These are phyloP conservation scores for Pristionchus maxplancki DNA, from an alignment of 2,888 invertebrate species.

Conservation along the genomic window DNA sequence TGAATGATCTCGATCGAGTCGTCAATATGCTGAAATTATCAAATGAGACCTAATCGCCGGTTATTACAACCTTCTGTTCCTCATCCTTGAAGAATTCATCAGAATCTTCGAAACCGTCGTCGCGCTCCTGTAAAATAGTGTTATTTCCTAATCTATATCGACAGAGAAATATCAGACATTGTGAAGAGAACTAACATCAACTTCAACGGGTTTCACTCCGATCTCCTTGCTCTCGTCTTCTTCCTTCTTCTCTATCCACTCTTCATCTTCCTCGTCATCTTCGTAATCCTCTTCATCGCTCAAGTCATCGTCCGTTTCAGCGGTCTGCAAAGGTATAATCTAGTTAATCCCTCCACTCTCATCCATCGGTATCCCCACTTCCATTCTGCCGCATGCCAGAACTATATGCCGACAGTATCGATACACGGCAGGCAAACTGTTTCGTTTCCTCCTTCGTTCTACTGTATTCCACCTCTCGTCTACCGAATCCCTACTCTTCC, in stretches of 20 bases:
- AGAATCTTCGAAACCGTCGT: neutral
- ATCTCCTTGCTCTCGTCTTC: neutral
- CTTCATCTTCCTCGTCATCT: neutral
- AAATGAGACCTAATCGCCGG: neutral
- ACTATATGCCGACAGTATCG: too few relatives aligned
- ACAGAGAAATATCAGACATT: neutral
- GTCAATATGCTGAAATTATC: neutral
- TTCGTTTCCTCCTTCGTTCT: too few relatives aligned
- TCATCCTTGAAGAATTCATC: too few relatives aligned
- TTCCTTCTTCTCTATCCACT: neutral
- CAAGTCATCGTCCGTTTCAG: neutral
- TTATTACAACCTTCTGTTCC: too few relatives aligned
- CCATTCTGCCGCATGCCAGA: too few relatives aligned
- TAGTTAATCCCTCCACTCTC: too few relatives aligned
- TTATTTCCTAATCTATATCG: too few relatives aligned
- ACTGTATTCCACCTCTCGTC: too few relatives aligned
- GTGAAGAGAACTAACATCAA: slow-evolving; percentile 12
- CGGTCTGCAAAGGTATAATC: neutral
- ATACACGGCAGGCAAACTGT: too few relatives aligned
- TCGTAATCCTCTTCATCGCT: slow-evolving; percentile 11
- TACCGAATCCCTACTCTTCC: too few relatives aligned
- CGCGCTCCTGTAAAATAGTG: neutral
- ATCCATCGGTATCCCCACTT: too few relatives aligned
- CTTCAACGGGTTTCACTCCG: neutral
- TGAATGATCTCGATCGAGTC: neutral